phyloP scores from a whole-genome alignment of 2,113 vertebrate genomes.

The Ictalurus furcatus region DNA sequence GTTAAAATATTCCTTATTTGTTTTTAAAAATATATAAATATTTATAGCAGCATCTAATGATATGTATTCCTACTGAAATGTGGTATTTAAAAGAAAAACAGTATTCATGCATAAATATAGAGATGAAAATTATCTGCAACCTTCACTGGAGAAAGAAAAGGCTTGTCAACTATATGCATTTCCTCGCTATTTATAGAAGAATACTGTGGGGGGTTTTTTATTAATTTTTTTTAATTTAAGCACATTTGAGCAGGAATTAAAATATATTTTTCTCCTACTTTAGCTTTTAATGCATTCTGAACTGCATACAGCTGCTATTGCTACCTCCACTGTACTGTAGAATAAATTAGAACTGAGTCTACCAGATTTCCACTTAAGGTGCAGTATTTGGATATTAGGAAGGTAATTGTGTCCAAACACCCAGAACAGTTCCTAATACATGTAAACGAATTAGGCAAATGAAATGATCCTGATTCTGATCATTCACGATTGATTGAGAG shows the following conservation, averaged over 20 bases:
- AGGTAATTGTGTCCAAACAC: background rate
- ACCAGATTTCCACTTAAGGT: background rate
- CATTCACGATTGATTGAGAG: background rate
- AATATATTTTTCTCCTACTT: background rate
- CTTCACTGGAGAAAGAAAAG: background rate
- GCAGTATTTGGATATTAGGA: background rate
- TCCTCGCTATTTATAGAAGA: background rate
- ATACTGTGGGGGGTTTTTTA: background rate
- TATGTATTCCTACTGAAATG: background rate
- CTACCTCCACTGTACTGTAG: no score
- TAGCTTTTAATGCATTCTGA: background rate
- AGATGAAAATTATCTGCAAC: background rate
- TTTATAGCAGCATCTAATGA: background rate
- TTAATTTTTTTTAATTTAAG: background rate
- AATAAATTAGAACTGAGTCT: background rate
- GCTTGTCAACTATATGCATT: background rate
- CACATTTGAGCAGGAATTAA: background rate
- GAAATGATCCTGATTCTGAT: background rate
- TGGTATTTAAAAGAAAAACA: background rate
- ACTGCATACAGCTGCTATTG: no score
- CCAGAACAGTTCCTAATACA: background rate
- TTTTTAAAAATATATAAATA: no score
- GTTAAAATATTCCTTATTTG: background rate
- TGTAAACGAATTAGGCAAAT: background rate
- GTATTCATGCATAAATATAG: background rate